These are phyloP conservation scores for Erpetoichthys calabaricus DNA, from an alignment of 2,797 vertebrate species.

Conservation along the genomic window DNA sequence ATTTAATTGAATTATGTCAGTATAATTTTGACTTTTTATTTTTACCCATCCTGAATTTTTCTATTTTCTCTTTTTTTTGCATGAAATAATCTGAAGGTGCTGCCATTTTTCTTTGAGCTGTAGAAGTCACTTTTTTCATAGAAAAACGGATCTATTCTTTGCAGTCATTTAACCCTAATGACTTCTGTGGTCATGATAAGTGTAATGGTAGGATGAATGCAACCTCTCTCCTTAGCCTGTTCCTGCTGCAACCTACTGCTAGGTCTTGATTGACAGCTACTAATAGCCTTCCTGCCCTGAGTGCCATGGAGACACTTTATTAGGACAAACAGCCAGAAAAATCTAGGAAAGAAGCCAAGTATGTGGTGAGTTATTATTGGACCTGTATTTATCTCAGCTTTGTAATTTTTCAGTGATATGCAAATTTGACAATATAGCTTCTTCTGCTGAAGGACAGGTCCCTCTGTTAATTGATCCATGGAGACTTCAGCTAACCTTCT, in stretches of 20 bases:
- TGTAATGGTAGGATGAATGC: conserved; percentile 57
- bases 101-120: conserved; percentile 5
- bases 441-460: conserved; percentile 75
- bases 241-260: conserved; percentile 45
- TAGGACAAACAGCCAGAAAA: conserved; percentile 76
- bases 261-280: conserved; percentile 75
- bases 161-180: conserved; percentile 55
- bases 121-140: too few species aligned
- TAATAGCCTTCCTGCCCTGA: conserved; percentile 75
- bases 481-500: conserved; percentile 68
- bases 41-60: conserved; percentile 31
- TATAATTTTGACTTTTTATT: conserved; percentile 46
- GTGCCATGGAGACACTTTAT: conserved; percentile 72
- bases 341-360: conserved; percentile 75
- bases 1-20: conserved; percentile 35
- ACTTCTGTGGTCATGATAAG: conserved; percentile 56
- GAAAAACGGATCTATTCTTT: conserved; percentile 40
- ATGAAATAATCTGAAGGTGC: conserved; percentile 31
- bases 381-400: conserved; percentile 67
- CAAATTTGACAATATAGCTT: conserved; percentile 73
- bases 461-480: conserved; percentile 93
- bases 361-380: conserved; percentile 79
- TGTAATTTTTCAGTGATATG: conserved; percentile 73
- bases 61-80: conserved; percentile 16
- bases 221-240: conserved; percentile 54